These are phyloP conservation scores for Ursus arctos DNA, from an alignment of 2,113 vertebrate genomes.

Conservation along the genomic window DNA sequence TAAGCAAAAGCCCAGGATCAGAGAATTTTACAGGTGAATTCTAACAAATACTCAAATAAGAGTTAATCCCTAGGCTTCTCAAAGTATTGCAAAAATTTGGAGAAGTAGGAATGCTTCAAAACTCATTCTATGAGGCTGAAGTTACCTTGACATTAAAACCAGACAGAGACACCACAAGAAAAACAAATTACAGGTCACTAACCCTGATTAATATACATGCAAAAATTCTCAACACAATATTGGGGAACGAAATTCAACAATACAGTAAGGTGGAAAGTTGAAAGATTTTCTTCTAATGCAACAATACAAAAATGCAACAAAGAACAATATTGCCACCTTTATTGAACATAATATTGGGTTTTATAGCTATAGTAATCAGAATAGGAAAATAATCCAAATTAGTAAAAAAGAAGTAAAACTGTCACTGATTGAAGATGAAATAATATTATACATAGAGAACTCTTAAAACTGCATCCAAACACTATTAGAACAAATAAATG, in stretches of 20 bases:
- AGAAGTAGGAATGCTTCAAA: neutral
- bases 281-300: neutral
- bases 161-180: neutral
- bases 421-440: neutral
- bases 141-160: neutral
- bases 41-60: neutral
- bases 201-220: neutral
- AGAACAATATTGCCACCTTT: neutral
- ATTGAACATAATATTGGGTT: neutral
- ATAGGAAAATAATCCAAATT: neutral
- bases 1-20: neutral
- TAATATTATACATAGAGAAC: neutral
- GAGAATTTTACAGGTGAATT: neutral
- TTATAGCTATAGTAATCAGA: neutral
- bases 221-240: neutral
- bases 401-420: neutral
- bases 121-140: neutral
- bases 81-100: neutral
- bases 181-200: neutral
- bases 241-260: neutral
- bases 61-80: neutral
- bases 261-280: neutral
- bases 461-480: neutral
- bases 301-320: neutral
- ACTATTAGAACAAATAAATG: neutral